Conservation (phyloP, 2,113 vertebrate species). For the Pachyramphus minor region DNA sequence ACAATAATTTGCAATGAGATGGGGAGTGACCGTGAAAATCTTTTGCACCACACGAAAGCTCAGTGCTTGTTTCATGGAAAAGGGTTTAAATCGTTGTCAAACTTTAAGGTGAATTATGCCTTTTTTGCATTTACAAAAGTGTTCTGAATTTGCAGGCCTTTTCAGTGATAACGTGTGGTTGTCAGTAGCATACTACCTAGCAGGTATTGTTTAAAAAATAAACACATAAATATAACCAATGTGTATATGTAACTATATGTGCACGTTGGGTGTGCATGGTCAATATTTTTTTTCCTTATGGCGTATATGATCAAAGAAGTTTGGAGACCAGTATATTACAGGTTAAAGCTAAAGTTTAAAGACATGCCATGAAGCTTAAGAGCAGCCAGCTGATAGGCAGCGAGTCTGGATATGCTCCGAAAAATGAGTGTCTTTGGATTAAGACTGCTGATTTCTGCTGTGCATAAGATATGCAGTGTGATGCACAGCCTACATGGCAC, state of each 20-base stretch:
- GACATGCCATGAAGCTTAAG: not conserved
- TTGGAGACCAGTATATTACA: not conserved
- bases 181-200: not conserved
- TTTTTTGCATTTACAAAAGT: not conserved
- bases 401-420: not conserved
- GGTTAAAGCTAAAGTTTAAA: not conserved
- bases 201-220: not conserved
- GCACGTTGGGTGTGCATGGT: not conserved
- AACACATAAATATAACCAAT: not conserved
- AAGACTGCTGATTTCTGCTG: not conserved
- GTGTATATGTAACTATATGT: not conserved
- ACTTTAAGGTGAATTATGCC: not conserved
- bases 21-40: not conserved
- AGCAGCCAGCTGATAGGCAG: not conserved
- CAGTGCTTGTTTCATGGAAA: not conserved
- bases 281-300: not conserved
- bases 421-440: not conserved
- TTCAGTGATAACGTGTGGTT: not conserved
- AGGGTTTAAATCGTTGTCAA: not conserved
- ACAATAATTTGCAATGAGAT: not conserved
- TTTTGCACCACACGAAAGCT: not conserved
- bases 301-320: not conserved
- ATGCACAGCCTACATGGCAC: fast-evolving
- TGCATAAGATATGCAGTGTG: not conserved
- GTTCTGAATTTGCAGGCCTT: not conserved